Base-by-base conservation (phyloP, 1,140 invertebrate species). In the Drosophila erecta region DNA sequence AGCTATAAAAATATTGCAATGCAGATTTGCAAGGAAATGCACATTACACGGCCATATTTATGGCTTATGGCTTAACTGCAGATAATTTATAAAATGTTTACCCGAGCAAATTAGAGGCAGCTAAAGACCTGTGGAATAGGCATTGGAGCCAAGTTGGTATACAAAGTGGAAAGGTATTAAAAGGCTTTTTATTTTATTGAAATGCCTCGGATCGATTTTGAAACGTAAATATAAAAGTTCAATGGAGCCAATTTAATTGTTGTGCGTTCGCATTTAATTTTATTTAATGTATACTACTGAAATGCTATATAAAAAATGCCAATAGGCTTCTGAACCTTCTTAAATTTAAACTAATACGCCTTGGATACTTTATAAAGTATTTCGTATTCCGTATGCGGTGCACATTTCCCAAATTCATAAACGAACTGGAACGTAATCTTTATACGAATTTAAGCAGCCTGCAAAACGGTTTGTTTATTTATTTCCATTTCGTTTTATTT, bases 401-500 rank as follows among this genome's bases (percentile, higher is more conserved):
- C n/a, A n/a, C n/a, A 56, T 67, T 65, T 43, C 12, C 30, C 2
- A 35, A 44, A 70, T 70, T 47, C 37, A 57, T 70, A 47, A 70
- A 70, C 33, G 38, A 56, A 49, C 35, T 57, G 15, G 17, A 57
- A 70, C 51, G 53, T 46, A 71, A 71, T 70, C 27, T 71, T 70
- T 57, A 55, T 57, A 47, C 15, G 51, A 49, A 62, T 76, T 76
- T 76, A 76, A 69, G 61, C 56, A 54, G 50, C 20, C 64, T 38
- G 72, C 73, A 76, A 54, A 55, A 43, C 22, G 57, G 20, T 51
- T 49, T 57, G 41, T 67, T 67, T 76, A 53, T 76, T 76, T 76
- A 76, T 76, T 76, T 76, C 35, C 20, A 47, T 55, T 61, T 33
- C 40, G 27, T 56, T 76, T 51, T 57, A 55, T 74, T 74, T 64